A percentile compares a stretch with the other conserved stretches of the same genome.
Evolutionary conservation across 2,797 vertebrate species (phyloP).

Genomic region (Malacoctenus gilli): DNA sequence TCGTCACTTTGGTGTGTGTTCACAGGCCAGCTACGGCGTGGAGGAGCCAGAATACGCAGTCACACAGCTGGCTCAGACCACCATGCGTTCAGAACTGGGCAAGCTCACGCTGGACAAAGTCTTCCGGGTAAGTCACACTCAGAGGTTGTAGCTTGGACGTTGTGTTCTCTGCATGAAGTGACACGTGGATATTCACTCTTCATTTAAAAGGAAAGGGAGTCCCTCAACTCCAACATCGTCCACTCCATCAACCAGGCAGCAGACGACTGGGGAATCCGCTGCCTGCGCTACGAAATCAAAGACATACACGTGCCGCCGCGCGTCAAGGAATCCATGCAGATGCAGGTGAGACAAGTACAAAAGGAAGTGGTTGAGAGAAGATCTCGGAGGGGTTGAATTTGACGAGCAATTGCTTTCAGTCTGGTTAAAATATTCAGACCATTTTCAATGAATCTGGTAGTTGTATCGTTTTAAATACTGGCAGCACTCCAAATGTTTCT

Average conservation of each 20-base stretch:
- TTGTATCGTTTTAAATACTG: no score
- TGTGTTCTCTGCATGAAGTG: neutral
- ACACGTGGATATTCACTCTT: neutral
- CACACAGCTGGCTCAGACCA: slow-evolving; percentile 96
- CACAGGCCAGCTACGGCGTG: slow-evolving; percentile 96
- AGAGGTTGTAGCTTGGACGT: neutral
- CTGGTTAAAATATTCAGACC: no score
- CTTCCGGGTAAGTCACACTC: slow-evolving; percentile 85
- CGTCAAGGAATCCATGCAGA: slow-evolving; percentile 98
- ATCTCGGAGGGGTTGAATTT: no score
- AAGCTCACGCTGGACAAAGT: slow-evolving; percentile 97
- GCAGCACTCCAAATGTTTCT: no score
- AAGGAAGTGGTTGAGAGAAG: neutral
- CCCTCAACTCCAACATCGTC: slow-evolving; percentile 92
- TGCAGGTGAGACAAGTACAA: slow-evolving; percentile 87
- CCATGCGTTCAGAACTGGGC: slow-evolving; percentile 96
- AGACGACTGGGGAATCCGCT: slow-evolving; percentile 95
- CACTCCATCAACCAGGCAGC: slow-evolving; percentile 93
- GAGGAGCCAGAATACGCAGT: slow-evolving; percentile 98
- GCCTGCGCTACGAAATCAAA: slow-evolving; percentile 97
- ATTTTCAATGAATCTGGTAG: no score
- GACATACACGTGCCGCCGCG: slow-evolving; percentile 95
- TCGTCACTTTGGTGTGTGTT: neutral
- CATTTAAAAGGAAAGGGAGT: slow-evolving; percentile 88
- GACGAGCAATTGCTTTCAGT: no score